Evolutionary conservation across 2,113 vertebrate genomes (phyloP).

Genomic region (Accipiter virgatus): DNA sequence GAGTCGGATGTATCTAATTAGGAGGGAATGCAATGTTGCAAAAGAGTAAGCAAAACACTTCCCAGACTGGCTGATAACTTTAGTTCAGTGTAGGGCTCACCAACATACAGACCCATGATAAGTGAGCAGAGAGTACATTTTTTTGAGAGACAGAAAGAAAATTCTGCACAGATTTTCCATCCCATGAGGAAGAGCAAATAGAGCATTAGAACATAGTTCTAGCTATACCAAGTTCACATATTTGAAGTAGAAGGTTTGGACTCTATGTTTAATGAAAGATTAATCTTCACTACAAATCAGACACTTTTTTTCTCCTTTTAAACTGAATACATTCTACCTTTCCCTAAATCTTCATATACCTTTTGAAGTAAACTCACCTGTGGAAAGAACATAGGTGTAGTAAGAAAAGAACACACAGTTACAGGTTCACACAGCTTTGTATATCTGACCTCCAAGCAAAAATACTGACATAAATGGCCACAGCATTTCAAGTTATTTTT

Average conservation of each 20-base stretch:
- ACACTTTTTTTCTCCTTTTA: not conserved
- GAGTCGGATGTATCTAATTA: constrained; percentile 63
- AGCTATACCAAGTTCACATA: not conserved
- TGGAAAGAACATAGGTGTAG: not conserved
- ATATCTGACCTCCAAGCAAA: not conserved
- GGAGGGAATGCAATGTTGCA: constrained; percentile 62
- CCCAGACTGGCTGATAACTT: constrained; percentile 34
- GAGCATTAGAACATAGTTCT: not conserved
- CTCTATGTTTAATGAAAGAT: not conserved
- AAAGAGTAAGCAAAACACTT: constrained; percentile 63
- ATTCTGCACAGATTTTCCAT: not conserved
- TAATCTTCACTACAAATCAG: not conserved
- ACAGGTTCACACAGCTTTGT: not conserved
- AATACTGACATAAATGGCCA: not conserved
- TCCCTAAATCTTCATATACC: not conserved
- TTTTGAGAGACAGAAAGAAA: not conserved
- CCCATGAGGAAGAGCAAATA: not conserved
- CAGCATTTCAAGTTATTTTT: not conserved
- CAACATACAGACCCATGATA: not conserved
- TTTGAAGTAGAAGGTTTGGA: not conserved
- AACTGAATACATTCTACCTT: not conserved
- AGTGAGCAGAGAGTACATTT: not conserved
- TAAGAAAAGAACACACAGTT: not conserved
- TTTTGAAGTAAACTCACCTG: not conserved
- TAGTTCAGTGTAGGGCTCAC: not conserved